These are phyloP conservation scores for Cryptocephalus primarius DNA, from an alignment of 2,888 invertebrate genomes.

Conservation along the genomic window DNA sequence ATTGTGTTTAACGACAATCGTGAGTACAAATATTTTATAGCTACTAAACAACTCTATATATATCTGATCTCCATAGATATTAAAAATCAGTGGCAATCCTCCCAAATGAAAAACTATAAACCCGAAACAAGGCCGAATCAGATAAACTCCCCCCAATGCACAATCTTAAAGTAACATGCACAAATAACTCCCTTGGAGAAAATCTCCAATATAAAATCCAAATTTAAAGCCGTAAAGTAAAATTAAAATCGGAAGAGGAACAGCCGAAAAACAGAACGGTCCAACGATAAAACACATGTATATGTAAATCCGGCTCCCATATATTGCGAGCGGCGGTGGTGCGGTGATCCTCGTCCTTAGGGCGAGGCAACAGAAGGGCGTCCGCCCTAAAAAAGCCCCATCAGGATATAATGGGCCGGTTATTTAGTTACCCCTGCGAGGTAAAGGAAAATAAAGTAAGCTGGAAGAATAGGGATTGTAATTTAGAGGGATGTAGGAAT, in stretches of 20 bases:
- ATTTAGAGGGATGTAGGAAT: conserved; percentile 43
- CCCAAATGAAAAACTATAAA: not conserved
- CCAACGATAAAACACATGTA: conserved; percentile 36
- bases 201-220: conserved; percentile 11
- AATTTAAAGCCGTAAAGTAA: conserved; percentile 24
- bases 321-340: conserved; percentile 29
- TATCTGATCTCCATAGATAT: too few species aligned
- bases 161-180: not conserved
- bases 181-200: conserved; percentile 13
- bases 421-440: conserved; percentile 37
- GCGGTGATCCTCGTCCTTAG: conserved; percentile 19
- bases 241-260: conserved; percentile 31
- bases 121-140: too few species aligned
- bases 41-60: too few species aligned
- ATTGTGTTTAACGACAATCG: too few species aligned
- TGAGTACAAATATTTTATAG: too few species aligned
- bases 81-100: not conserved
- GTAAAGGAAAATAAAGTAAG: conserved; percentile 38
- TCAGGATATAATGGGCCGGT: conserved; percentile 38
- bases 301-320: conserved; percentile 35
- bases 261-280: conserved; percentile 27
- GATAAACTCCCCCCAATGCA: too few species aligned
- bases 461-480: conserved; percentile 41
- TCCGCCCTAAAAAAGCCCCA: conserved; percentile 20
- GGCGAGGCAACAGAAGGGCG: conserved; percentile 14